Conservation (phyloP, 2,888 invertebrate species). For the Stenotaenia linearis region DNA sequence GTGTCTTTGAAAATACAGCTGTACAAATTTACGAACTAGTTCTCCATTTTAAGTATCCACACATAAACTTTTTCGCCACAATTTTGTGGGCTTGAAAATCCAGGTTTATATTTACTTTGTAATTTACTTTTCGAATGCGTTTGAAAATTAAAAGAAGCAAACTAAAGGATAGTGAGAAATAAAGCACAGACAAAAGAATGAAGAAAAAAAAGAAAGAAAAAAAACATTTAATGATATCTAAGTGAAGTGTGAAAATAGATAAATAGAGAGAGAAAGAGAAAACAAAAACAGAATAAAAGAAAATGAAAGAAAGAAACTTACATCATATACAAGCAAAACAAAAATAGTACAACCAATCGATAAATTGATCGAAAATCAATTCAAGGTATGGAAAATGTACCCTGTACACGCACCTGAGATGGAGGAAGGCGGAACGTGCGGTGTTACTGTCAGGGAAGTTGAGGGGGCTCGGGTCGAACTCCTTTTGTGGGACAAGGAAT, state of each 20-base stretch:
- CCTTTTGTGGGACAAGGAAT: conserved; percentile 37
- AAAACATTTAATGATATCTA: background rate
- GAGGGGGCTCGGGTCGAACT: conserved; percentile 35
- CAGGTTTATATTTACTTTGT: background rate
- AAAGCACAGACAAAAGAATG: background rate
- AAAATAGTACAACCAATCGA: conserved; percentile 13
- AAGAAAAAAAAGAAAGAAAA: background rate
- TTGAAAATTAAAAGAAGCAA: background rate
- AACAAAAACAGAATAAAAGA: background rate
- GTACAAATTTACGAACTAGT: no score
- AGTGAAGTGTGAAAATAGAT: background rate
- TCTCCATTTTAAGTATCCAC: no score
- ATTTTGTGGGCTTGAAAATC: background rate
- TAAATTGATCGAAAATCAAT: background rate
- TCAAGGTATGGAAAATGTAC: background rate
- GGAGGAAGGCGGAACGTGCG: conserved; percentile 60
- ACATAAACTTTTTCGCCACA: no score
- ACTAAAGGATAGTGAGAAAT: background rate
- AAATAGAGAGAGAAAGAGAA: background rate
- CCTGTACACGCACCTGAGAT: conserved; percentile 57
- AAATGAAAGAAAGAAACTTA: background rate
- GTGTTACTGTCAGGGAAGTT: conserved; percentile 57
- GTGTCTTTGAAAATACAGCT: no score
- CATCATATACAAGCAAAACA: background rate
- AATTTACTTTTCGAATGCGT: background rate